These are phyloP conservation scores for Argyresthia goedartella DNA, from an alignment of 2,888 invertebrate genomes.

Conservation along the genomic window DNA sequence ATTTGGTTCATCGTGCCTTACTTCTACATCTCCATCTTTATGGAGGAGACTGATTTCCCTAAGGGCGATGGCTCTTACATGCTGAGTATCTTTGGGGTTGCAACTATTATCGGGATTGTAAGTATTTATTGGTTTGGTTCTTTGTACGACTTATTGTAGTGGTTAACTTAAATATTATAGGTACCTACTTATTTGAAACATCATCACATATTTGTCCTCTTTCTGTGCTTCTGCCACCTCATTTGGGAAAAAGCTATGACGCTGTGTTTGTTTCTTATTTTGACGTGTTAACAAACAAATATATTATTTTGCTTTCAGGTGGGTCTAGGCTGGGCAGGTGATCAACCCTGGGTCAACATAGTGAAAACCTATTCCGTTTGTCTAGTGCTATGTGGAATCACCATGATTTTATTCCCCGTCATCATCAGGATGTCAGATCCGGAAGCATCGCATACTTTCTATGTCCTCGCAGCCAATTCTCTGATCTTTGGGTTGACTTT, in stretches of 20 bases:
- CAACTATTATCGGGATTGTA: slow-evolving; percentile 92
- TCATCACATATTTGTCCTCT: no score
- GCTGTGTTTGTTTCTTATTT: no score
- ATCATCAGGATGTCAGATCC: slow-evolving; percentile 48
- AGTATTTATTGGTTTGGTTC: slow-evolving; percentile 26
- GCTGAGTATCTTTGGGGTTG: slow-evolving; percentile 87
- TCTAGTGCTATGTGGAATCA: slow-evolving; percentile 75
- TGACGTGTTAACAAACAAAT: background rate
- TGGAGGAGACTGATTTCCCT: slow-evolving; percentile 71
- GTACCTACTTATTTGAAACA: no score
- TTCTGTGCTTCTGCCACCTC: no score
- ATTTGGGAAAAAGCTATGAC: no score
- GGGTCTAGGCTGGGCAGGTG: slow-evolving; percentile 90
- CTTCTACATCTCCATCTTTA: slow-evolving; percentile 90
- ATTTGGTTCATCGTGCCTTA: slow-evolving; percentile 97
- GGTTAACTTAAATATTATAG: no score
- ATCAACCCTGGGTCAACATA: slow-evolving; percentile 87
- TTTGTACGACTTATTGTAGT: background rate
- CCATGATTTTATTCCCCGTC: slow-evolving; percentile 73
- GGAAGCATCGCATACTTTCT: slow-evolving; percentile 50
- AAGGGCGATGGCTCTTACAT: slow-evolving; percentile 81
- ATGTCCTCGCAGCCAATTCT: slow-evolving; percentile 62
- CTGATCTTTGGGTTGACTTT: slow-evolving; percentile 90
- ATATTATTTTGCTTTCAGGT: slow-evolving; percentile 59
- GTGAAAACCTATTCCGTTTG: slow-evolving; percentile 87